phyloP scores from a whole-genome alignment of 1,140 invertebrate genomes.

The Teleopsis dalmanni region DNA sequence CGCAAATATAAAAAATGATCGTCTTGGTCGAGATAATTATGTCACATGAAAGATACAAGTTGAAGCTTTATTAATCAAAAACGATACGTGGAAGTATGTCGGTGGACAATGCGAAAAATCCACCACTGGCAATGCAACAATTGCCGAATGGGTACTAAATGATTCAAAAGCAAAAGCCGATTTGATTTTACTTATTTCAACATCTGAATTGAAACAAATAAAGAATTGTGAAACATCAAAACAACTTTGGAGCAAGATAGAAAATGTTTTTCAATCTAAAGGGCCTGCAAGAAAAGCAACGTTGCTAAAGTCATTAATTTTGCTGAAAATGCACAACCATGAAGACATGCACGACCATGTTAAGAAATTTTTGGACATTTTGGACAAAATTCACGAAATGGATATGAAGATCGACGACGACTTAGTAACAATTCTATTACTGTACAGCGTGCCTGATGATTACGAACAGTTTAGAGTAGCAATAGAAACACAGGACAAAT shows the following conservation, averaged over 20 bases:
- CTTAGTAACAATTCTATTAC: slow-evolving; percentile 5
- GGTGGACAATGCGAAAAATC: slow-evolving; percentile 11
- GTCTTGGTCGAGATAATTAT: no score
- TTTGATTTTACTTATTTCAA: slow-evolving; percentile 13
- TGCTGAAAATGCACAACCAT: slow-evolving; percentile 15
- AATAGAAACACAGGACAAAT: slow-evolving; percentile 1
- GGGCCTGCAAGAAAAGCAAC: slow-evolving; percentile 20
- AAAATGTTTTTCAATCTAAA: slow-evolving; percentile 20
- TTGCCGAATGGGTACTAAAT: slow-evolving; percentile 1
- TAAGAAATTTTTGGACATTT: slow-evolving; percentile 20
- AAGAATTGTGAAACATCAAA: slow-evolving; percentile 14
- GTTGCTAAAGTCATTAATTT: slow-evolving; percentile 21
- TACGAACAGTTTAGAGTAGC: slow-evolving; percentile 10
- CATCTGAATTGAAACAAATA: slow-evolving; percentile 18
- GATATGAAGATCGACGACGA: slow-evolving; percentile 5
- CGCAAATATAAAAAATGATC: no score
- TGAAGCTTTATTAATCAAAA: slow-evolving; percentile 19
- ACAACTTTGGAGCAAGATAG: slow-evolving; percentile 20
- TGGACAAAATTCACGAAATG: slow-evolving; percentile 20
- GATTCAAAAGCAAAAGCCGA: slow-evolving; percentile 21
- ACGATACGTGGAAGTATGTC: slow-evolving; percentile 14
- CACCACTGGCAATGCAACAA: slow-evolving; percentile 1
- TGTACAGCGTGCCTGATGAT: slow-evolving; percentile 3
- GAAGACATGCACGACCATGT: slow-evolving; percentile 18
- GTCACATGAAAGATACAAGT: slow-evolving; percentile 24